Conservation (phyloP, 2,797 vertebrate genomes). For the Cacajao melanocephalus region DNA sequence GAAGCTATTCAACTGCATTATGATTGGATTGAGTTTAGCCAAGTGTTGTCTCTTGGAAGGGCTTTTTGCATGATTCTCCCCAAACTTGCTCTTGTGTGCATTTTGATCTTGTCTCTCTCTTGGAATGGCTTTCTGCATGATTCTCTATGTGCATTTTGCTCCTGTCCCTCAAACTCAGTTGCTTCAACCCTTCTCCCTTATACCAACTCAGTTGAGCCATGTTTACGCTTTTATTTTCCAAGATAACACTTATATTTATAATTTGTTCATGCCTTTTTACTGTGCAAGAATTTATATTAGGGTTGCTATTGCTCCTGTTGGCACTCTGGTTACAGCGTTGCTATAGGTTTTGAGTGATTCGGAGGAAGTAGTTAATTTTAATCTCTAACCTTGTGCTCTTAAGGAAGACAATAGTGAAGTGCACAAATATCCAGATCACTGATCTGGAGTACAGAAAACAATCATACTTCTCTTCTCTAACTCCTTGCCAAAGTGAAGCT, state of each 20-base stretch:
- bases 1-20: background rate
- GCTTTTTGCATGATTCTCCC: background rate
- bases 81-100: background rate
- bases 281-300: background rate
- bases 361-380: background rate
- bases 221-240: background rate
- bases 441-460: background rate
- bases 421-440: background rate
- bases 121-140: background rate
- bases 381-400: background rate
- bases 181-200: background rate
- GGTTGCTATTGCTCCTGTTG: background rate
- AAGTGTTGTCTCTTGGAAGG: background rate
- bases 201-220: background rate
- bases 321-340: background rate
- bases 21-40: background rate
- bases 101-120: background rate
- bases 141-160: background rate
- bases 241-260: background rate
- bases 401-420: background rate
- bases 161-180: background rate
- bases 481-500: background rate
- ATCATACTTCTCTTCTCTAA: background rate
- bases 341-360: background rate
- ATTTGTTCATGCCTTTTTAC: background rate